Conservation (phyloP, 1,140 invertebrate genomes). For the Drosophila pectinifera region DNA sequence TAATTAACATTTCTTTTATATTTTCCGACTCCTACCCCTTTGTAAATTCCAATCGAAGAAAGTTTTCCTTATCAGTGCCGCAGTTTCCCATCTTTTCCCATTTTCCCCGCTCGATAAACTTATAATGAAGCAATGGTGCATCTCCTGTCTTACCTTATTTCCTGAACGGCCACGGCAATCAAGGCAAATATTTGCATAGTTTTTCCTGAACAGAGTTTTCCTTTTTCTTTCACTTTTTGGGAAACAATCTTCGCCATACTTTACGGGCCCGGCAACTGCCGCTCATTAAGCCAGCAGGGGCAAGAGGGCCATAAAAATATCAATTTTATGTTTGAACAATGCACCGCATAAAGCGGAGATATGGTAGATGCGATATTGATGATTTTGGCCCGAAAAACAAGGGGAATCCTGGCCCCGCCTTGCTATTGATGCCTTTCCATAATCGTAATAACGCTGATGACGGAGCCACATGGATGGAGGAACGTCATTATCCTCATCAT, state of each 20-base stretch:
- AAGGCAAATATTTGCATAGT: constrained; percentile 51
- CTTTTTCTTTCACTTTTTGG: constrained; percentile 8
- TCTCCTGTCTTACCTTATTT: constrained; percentile 28
- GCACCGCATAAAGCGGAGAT: constrained; percentile 44
- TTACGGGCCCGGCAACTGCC: constrained; percentile 40
- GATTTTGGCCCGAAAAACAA: constrained; percentile 24
- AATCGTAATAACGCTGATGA: constrained; percentile 49
- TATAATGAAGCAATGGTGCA: constrained; percentile 45
- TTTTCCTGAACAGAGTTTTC: constrained; percentile 9
- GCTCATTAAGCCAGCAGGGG: constrained; percentile 40
- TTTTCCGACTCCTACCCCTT: constrained; percentile 2
- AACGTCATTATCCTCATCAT: constrained; percentile 48
- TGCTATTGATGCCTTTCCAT: constrained; percentile 53
- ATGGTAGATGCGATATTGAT: constrained; percentile 36
- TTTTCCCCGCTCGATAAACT: constrained; percentile 17
- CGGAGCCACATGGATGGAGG: constrained; percentile 19
- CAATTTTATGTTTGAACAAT: constrained; percentile 71
- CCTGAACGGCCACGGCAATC: constrained; percentile 38
- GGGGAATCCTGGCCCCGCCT: constrained; percentile 14
- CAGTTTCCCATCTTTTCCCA: constrained; percentile 12
- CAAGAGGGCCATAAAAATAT: constrained; percentile 59
- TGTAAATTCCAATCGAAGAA: constrained; percentile 34
- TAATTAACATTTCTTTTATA: constrained; percentile 37
- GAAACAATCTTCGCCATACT: constrained; percentile 41
- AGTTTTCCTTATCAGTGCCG: constrained; percentile 17